Evolutionary conservation across 1,140 invertebrate genomes (phyloP).

Genomic region (Andrena cerasifolii): DNA sequence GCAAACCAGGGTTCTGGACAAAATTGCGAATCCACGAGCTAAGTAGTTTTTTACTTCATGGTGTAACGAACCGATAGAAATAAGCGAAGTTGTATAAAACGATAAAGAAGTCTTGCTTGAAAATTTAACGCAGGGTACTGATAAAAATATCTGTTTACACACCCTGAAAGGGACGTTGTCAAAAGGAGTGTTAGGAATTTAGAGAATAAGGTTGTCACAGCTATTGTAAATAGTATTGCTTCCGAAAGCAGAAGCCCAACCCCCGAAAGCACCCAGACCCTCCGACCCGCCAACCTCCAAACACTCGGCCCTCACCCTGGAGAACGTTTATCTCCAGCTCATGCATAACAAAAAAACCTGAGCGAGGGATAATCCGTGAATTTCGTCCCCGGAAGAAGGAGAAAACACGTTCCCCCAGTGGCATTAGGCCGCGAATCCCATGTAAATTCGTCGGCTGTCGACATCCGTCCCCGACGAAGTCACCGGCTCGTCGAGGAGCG

Average conservation of each 20-base stretch:
- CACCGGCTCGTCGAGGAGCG: conserved; percentile 21
- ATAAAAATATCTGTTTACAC: too few species aligned
- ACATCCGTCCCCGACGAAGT: conserved; percentile 12
- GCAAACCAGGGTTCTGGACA: too few species aligned
- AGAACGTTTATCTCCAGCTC: conserved; percentile 34
- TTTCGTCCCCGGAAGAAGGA: neutral
- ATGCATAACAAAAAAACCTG: conserved; percentile 34
- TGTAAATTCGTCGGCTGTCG: conserved; percentile 53
- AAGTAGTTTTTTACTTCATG: too few species aligned
- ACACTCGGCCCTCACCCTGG: neutral
- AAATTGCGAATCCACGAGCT: too few species aligned
- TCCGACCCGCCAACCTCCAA: neutral
- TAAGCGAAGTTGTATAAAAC: too few species aligned
- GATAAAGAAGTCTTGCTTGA: too few species aligned
- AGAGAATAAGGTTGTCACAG: neutral
- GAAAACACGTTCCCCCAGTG: neutral
- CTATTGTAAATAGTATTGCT: conserved; percentile 3
- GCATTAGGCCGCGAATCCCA: conserved; percentile 22
- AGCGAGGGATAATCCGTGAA: conserved; percentile 4
- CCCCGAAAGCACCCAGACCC: neutral
- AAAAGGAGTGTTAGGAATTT: too few species aligned
- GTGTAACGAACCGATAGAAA: too few species aligned
- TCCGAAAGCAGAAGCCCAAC: conserved; percentile 11
- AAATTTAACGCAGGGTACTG: too few species aligned
- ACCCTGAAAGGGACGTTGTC: too few species aligned